phyloP scores from a whole-genome alignment of 2,888 invertebrate species.

The Liopterus haemorrhoidalis region DNA sequence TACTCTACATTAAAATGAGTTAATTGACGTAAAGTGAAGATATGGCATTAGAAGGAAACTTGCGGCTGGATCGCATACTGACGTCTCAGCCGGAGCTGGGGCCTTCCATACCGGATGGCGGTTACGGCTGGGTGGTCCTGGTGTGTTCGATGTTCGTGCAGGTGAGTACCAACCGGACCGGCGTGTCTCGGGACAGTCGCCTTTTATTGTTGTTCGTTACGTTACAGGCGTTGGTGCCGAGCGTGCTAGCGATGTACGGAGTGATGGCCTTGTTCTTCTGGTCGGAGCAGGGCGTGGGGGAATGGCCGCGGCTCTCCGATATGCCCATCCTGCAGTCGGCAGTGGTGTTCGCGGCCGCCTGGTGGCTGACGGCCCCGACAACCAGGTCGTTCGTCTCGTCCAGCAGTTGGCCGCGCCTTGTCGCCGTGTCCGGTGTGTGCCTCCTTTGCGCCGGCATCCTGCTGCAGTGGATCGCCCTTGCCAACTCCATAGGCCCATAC shows the following conservation, averaged over 20 bases:
- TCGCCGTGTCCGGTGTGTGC: conserved; percentile 53
- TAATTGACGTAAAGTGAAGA: too few relatives aligned
- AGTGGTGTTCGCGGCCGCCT: conserved; percentile 54
- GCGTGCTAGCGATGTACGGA: conserved; percentile 52
- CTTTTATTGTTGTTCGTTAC: too few relatives aligned
- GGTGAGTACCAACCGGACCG: conserved; percentile 39
- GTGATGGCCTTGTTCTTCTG: conserved; percentile 51
- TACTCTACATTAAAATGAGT: too few relatives aligned
- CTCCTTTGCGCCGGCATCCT: conserved; percentile 54
- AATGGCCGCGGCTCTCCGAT: conserved; percentile 51
- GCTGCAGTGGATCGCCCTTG: conserved; percentile 47
- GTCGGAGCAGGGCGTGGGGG: conserved; percentile 46
- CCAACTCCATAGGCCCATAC: too few relatives aligned
- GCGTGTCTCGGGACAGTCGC: neutral
- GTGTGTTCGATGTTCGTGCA: conserved; percentile 55
- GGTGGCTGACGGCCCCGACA: conserved; percentile 50
- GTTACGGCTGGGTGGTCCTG: conserved; percentile 62
- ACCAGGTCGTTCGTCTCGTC: conserved; percentile 51
- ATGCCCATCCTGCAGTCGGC: conserved; percentile 56
- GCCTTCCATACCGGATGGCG: conserved; percentile 60
- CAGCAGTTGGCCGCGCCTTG: conserved; percentile 55
- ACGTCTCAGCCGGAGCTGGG: conserved; percentile 61
- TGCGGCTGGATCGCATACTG: conserved; percentile 53
- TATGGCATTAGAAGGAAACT: too few relatives aligned
- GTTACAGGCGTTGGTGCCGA: conserved; percentile 55